phyloP scores from a whole-genome alignment of 2,113 vertebrate genomes.

The Siphamia tubifer region DNA sequence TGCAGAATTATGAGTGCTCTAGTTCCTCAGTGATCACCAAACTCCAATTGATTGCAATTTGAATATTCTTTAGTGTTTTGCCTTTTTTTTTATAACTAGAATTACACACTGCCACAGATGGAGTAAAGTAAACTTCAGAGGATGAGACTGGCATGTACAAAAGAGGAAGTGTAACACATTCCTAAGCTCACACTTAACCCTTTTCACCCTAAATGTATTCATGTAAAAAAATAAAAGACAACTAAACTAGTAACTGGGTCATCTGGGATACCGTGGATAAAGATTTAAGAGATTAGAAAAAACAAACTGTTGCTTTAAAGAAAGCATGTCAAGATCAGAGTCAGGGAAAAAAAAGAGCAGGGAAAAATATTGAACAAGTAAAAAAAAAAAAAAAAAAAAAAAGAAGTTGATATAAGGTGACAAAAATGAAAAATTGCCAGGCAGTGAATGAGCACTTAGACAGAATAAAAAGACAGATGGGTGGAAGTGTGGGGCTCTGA shows the following conservation, averaged over 20 bases:
- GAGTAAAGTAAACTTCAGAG: too few relatives aligned
- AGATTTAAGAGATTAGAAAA: neutral
- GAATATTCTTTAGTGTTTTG: too few relatives aligned
- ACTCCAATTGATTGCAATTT: too few relatives aligned
- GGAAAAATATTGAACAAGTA: neutral
- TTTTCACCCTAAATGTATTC: too few relatives aligned
- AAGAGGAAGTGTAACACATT: too few relatives aligned
- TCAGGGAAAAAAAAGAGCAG: neutral
- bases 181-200: too few relatives aligned
- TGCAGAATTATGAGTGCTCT: too few relatives aligned
- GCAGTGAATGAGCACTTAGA: neutral
- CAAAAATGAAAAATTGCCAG: neutral
- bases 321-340: neutral
- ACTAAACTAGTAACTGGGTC: neutral
- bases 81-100: too few relatives aligned
- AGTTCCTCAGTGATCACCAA: too few relatives aligned
- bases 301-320: neutral
- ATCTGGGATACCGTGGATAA: neutral
- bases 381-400: neutral
- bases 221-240: too few relatives aligned
- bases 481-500: neutral
- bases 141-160: too few relatives aligned
- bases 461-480: conserved; percentile 23
- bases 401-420: neutral
- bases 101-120: too few relatives aligned